Base-by-base conservation (phyloP, 2,113 vertebrate species). In the Hydrochoerus hydrochaeris region DNA sequence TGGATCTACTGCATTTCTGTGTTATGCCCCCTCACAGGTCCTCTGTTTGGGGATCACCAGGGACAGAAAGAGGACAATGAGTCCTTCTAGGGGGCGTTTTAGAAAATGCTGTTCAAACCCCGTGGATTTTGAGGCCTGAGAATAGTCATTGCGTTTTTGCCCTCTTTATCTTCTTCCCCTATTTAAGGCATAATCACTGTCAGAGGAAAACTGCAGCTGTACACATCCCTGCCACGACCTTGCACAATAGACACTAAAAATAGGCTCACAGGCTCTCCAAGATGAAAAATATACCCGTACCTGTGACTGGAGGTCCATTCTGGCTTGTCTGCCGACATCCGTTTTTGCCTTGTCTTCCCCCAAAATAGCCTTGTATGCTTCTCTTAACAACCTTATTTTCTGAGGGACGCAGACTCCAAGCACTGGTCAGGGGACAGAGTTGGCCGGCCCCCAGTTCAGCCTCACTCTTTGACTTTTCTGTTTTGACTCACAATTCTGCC, bases 161-260 rank as follows among this genome's bases (percentile, higher is more conserved):
- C 90, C 92, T 96, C 46, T 30, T 97, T 96, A 95, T 96, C 85
- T 96, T 96, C 63, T 87, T 91, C 73, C 90, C 77, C 88, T 95
- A 62, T 90, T 97, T 97, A 97, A 95, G 67, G 71, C 85, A 54
- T 35, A 94, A 80, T 95, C 60, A 38, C 80, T 90, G 85, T 95
- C 62, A 85, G 71, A 86, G 81, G 81, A 71, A 83, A 78, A 73
- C 58, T n/a, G 32, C 30, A 52, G 92, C 44, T 73, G 35, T 3
- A 19, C 86, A 73, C 17, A 49, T 62, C 83, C 35, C 75, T 87
- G 81, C 87, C 65, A 57, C 19, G 49, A 82, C 87, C 84, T 65
- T 75, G 24, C 63, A 94, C 85, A 97, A 96, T 90, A 96, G 97
- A 81, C 58, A 44, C 96, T 96, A 95, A 97, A 98, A 97, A 96